A percentile compares a stretch with the other conserved stretches of the same genome.
Conservation (phyloP, 2,797 vertebrate genomes). For the Myoxocephalus aenaeus region DNA sequence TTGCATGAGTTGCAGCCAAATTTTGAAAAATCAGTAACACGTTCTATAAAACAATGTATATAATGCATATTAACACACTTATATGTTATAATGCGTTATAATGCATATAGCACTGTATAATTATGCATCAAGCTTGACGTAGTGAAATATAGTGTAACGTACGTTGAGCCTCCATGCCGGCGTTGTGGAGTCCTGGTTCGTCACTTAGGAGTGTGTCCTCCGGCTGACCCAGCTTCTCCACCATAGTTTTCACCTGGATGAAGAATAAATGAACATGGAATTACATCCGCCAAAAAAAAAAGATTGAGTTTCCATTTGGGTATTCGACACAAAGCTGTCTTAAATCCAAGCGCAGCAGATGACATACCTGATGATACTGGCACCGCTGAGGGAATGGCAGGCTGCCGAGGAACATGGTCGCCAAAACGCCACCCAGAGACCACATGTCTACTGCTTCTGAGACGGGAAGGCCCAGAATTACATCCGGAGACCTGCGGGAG, state of each 20-base stretch:
- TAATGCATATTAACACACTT: not conserved
- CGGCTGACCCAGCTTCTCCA: constrained; percentile 3
- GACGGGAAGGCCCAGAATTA: constrained; percentile 3
- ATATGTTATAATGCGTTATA: not conserved
- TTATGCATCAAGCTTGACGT: no score
- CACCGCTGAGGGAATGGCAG: not conserved
- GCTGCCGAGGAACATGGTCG: not conserved
- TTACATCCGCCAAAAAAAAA: not conserved
- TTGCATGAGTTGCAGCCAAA: not conserved
- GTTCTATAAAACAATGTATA: not conserved
- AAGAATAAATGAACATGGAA: not conserved
- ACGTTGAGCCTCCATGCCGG: not conserved
- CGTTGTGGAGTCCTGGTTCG: not conserved
- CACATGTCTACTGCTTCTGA: constrained; percentile 4
- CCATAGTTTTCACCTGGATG: constrained; percentile 6
- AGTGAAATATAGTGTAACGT: not conserved
- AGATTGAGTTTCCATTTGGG: not conserved
- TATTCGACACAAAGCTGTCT: not conserved
- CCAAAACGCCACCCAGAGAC: constrained; percentile 14
- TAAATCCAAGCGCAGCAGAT: not conserved
- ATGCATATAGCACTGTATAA: not conserved
- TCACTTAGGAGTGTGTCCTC: not conserved
- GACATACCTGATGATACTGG: not conserved
- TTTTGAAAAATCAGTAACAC: not conserved
- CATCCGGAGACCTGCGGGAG: not conserved